Evolutionary conservation across 2,113 vertebrate genomes (phyloP), one percentile per base, ranked within the genome.

Genomic region (Neopipo cinnamomea): DNA sequence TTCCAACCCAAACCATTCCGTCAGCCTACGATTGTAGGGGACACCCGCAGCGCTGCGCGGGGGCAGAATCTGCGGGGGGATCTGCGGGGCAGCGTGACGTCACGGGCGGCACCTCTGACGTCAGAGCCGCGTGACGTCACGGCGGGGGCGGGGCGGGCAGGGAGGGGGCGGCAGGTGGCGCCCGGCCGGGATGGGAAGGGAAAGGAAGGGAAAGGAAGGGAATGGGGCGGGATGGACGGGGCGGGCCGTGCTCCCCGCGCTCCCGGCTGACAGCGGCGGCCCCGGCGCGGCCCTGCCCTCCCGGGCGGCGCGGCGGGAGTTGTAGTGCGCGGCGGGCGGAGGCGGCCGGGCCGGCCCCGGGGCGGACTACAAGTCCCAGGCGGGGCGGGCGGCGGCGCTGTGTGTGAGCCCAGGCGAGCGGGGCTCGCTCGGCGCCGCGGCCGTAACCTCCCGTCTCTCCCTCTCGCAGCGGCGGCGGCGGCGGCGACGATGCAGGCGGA

Each of bases 401-500:
- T 55, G 35, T 55, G 53, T 73, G 75, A 23, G 33, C 47, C 39
- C 47, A 47, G 52, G 27, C 9, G 52, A 27, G 52, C 27, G 18
- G 25, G 55, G 31, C 31, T 55, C 75, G 55, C 68, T 41, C 35
- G 68, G 80, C 78, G 28, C 88, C 63, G 63, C 63, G 80, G 92
- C 75, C 61, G 68, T 88, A 25, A 85, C 85, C 74, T 88, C 80
- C 84, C 91, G 42, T 39, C 41, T 93, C 66, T 87, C 85, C 76
- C 84, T 92, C 85, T 76, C 50, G 30, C 76, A 47, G 83, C 83
- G 71, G 72, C 47, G 68, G 78, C 78, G 68, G 78, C 78, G 79
- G 78, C 93, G 63, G 89, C 89, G 96, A 97, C 79, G 61, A 99
- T 99, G 99, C 99, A 99, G 98, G 97, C 99, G 41, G 99, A 99